A percentile compares a stretch with the other conserved stretches of the same genome.
Evolutionary conservation across 2,888 invertebrate species (phyloP).

Genomic region (Mellilla xanthometata): DNA sequence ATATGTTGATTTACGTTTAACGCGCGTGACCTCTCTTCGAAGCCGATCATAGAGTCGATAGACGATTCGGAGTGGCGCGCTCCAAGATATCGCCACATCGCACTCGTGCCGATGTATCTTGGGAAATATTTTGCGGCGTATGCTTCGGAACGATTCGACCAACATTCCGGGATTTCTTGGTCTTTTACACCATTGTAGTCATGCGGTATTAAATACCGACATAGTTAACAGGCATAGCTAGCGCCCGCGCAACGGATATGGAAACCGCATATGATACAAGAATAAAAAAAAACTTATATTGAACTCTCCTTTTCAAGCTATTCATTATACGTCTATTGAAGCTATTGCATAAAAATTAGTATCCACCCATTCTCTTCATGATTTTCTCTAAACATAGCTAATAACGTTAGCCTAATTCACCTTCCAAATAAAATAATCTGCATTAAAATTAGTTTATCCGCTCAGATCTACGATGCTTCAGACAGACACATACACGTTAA

Average conservation of each 20-base stretch:
- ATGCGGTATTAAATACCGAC: neutral
- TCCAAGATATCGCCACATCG: slow-evolving; percentile 76
- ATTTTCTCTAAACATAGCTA: too few relatives aligned
- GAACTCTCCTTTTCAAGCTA: too few relatives aligned
- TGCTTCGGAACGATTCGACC: slow-evolving; percentile 52
- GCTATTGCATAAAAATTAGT: too few relatives aligned
- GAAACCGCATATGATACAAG: too few relatives aligned
- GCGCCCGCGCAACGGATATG: neutral
- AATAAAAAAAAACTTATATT: too few relatives aligned
- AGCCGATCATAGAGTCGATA: slow-evolving; percentile 80
- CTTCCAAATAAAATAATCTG: too few relatives aligned
- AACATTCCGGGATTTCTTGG: slow-evolving; percentile 72
- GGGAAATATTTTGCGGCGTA: slow-evolving; percentile 75
- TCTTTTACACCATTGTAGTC: slow-evolving; percentile 55
- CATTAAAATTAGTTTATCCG: too few relatives aligned
- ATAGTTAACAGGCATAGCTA: neutral
- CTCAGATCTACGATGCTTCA: too few relatives aligned
- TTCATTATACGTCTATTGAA: too few relatives aligned
- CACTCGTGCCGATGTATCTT: slow-evolving; percentile 78
- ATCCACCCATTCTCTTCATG: too few relatives aligned
- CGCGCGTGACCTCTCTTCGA: slow-evolving; percentile 79
- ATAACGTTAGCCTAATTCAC: too few relatives aligned
- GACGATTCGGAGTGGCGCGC: slow-evolving; percentile 76
- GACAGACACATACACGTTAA: too few relatives aligned
- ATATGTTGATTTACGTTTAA: slow-evolving; percentile 83